Base-by-base conservation (phyloP, 2,888 invertebrate species). In the Eurytoma adleriae region DNA sequence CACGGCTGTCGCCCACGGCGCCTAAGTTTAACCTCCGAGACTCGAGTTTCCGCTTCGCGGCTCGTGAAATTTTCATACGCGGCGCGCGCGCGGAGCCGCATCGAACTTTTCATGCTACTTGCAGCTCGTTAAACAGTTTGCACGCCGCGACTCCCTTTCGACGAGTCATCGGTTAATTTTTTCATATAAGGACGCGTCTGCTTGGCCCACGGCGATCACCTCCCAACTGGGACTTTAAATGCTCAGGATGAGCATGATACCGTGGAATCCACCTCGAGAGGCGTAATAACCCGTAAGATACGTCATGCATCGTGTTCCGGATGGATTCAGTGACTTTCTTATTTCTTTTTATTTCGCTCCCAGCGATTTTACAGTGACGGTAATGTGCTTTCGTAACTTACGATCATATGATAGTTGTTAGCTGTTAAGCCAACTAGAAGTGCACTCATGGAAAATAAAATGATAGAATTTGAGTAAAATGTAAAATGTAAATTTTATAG, bases 41-140 rank as follows among this genome's bases (percentile, higher is more conserved):
- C 24, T 48, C 18, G 74, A 80, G 86, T 87, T 87, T 86, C 86
- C 86, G 86, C 86, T 86, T 86, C 84, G 84, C 84, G 85, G 82
- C 82, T 87, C 86, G 85, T 87, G 86, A 88, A 87, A 88, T 88
- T 88, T 88, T 88, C 87, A 88, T 87, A 87, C 86, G 85, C 84
- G 82, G 81, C 66, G 77, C 64, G 64, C 27, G 61, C 30, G 62
- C 27, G 62, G 24, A 62, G 27, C 40, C 7, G 40, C 40, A 40
- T 40, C 40, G 40, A 0, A 40, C 40, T 40, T 40, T 40, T 10
- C 40, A 40, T 40, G 40, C 40, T 30, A 5, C 30, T 30, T 30
- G 7, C 30, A 0, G 30, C 30, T 30, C 10, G 40, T 40, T 40
- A 24, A 1, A 40, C 40, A 5, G 10, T 40, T 40, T 10, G 40